These are phyloP conservation scores for Fissipunctia ypsillon DNA, from an alignment of 2,888 invertebrate genomes.

Conservation along the genomic window DNA sequence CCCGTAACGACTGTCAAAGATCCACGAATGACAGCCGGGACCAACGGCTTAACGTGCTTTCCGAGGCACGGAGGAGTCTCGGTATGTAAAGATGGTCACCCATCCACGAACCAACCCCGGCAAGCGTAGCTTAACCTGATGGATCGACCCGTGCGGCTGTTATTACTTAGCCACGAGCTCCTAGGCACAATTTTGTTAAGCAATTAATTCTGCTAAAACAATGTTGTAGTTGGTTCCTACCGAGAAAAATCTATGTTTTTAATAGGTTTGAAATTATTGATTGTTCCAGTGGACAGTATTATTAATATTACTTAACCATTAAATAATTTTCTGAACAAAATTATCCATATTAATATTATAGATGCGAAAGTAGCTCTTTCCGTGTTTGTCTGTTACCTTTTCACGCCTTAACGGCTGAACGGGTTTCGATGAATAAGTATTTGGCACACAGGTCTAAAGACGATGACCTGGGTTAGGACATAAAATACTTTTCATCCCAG, in stretches of 20 bases:
- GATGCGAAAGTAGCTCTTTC: background rate
- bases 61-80: no score
- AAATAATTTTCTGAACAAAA: background rate
- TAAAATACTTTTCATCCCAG: background rate
- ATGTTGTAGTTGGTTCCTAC: background rate
- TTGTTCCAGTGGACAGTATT: background rate
- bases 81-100: no score
- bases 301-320: no score
- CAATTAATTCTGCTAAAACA: background rate
- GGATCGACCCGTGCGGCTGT: no score
- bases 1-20: no score
- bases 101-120: no score
- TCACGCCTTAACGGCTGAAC: background rate
- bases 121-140: no score
- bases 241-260: background rate
- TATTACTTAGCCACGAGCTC: no score
- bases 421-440: conserved; percentile 1
- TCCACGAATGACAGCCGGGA: no score
- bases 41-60: no score
- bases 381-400: background rate
- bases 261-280: background rate
- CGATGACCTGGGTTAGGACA: background rate
- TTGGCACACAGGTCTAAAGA: background rate
- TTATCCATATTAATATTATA: background rate
- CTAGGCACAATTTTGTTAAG: no score